Evolutionary conservation across 1,140 invertebrate genomes (phyloP), one percentile per base, ranked within the genome.

Genomic region (Zaprionus ornatus): DNA sequence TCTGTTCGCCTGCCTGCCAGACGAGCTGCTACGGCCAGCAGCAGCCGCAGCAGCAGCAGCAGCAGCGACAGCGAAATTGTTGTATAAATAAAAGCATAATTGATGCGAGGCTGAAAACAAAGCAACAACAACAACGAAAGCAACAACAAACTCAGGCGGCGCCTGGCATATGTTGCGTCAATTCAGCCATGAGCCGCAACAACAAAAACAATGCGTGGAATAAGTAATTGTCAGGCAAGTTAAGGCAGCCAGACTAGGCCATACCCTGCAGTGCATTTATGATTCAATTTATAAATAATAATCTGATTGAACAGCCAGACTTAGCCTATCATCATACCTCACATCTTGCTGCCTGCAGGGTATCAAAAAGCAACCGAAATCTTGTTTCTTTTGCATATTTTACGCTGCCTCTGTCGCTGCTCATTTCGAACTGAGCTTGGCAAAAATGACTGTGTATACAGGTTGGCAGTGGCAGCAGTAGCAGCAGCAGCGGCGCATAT

Each of bases 21-120:
- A 74, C 79, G 84, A 88, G 79, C 84, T 50, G 61, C 59, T 57
- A 50, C 9, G 29, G 68, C 61, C 42, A 59, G 25, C 27, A 12
- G 35, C 25, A 32, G 37, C 37, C 15, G 15, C 37, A 13, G n/a
- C 27, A 6, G 19, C 42, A 63, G 63, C 77, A 17, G 40, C 74
- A 80, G 75, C 82, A 78, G 60, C 40, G 72, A 74, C 79, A 48
- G 48, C 21, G 74, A 90, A 90, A 90, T 88, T 90, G 86, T 90
- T 90, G 86, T 90, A 90, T 90, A 90, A 90, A 90, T 90, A 90
- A 90, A 90, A 90, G 79, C 86, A 90, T 90, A 90, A 90, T 90
- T 90, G 85, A 90, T 90, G 85, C 82, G 79, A 90, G 69, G 69
- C 74, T 27, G 19, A 40, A 60, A 75, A 71, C 60, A 62, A 72